These are phyloP conservation scores for Trachops cirrhosus DNA, from an alignment of 2,797 vertebrate species.

Conservation along the genomic window DNA sequence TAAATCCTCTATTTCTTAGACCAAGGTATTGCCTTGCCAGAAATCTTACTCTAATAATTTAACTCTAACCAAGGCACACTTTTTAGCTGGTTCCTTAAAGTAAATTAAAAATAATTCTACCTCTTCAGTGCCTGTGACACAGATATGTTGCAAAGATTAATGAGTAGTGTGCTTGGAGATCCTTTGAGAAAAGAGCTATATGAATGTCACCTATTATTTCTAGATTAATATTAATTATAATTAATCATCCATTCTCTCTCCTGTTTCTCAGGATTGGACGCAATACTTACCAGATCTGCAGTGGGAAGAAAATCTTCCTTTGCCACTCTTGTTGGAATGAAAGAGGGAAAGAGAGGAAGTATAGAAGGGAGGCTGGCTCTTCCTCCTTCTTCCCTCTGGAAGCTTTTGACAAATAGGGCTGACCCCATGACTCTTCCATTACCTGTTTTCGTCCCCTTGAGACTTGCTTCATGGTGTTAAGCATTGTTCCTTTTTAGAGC, in stretches of 20 bases:
- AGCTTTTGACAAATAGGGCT: not conserved
- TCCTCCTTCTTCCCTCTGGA: not conserved
- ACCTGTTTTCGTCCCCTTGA: not conserved
- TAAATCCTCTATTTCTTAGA: not conserved
- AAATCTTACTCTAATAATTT: not conserved
- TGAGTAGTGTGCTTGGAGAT: not conserved
- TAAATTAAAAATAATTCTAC: constrained; percentile 28
- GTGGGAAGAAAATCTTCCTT: not conserved
- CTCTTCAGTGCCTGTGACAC: not conserved
- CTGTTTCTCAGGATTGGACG: constrained; percentile 5
- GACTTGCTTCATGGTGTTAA: not conserved
- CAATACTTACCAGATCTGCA: not conserved
- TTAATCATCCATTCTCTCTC: not conserved
- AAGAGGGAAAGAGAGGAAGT: not conserved
- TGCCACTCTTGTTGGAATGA: not conserved
- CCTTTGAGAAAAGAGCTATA: constrained; percentile 31
- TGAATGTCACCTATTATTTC: constrained; percentile 15
- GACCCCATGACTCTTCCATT: not conserved
- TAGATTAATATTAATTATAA: constrained; percentile 34
- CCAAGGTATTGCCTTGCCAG: not conserved
- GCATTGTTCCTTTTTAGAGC: not conserved
- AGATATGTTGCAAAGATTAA: constrained; percentile 32
- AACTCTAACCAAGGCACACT: not conserved
- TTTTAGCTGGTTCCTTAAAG: not conserved
- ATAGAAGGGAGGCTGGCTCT: not conserved